Evolutionary conservation across 1,140 invertebrate genomes (phyloP).

Genomic region (Drosophila miranda): DNA sequence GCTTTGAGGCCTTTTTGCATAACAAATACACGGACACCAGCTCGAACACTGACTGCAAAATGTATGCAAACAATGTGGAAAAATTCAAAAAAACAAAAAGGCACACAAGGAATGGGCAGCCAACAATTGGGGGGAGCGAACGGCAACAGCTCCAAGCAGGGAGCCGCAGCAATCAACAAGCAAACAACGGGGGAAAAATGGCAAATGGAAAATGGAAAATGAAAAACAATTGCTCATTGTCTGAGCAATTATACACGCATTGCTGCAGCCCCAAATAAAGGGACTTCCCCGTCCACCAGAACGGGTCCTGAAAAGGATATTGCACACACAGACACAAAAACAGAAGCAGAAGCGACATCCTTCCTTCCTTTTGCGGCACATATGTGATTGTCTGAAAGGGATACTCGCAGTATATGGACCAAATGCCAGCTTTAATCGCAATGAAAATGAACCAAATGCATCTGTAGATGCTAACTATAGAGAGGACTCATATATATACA

Average conservation of each 20-base stretch:
- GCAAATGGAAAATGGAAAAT: constrained; percentile 52
- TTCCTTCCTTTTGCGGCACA: constrained; percentile 42
- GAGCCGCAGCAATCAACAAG: constrained; percentile 37
- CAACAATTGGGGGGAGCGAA: constrained; percentile 10
- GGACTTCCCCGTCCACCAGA: constrained; percentile 12
- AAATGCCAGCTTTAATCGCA: constrained; percentile 35
- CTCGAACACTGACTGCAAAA: constrained; percentile 56
- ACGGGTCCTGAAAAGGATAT: constrained; percentile 53
- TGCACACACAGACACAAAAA: constrained; percentile 18
- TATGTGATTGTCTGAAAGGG: constrained; percentile 40
- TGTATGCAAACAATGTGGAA: constrained; percentile 75
- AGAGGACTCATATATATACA: too few relatives aligned
- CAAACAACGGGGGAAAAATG: constrained; percentile 31
- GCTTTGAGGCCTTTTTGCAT: constrained; percentile 79
- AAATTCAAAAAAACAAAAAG: constrained; percentile 51
- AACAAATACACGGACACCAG: constrained; percentile 64
- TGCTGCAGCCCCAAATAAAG: constrained; percentile 55
- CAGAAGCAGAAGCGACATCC: constrained; percentile 28
- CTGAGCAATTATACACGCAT: constrained; percentile 78
- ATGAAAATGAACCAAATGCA: constrained; percentile 39
- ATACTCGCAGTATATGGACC: constrained; percentile 5
- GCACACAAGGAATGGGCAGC: constrained; percentile 24
- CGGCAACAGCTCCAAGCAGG: constrained; percentile 6
- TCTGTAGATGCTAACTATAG: too few relatives aligned
- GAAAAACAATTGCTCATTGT: constrained; percentile 80